phyloP scores from a whole-genome alignment of 2,113 vertebrate species.

The Pelusios castaneus region DNA sequence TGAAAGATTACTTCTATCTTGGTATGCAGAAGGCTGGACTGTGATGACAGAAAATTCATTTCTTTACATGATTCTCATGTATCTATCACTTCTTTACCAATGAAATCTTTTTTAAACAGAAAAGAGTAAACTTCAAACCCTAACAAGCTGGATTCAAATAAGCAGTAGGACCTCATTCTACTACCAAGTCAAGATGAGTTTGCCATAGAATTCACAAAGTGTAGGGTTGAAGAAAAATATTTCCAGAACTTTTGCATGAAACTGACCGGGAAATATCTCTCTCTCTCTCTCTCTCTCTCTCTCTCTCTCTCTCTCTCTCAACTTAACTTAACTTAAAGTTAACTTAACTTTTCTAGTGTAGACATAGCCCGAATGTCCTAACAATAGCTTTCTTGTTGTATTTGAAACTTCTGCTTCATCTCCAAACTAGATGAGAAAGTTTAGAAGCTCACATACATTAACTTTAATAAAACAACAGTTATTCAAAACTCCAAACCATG shows the following conservation, averaged over 20 bases:
- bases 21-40: background rate
- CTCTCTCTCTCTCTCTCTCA: too few species aligned
- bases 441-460: background rate
- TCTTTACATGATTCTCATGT: background rate
- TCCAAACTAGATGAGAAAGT: background rate
- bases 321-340: too few species aligned
- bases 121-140: background rate
- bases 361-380: too few species aligned
- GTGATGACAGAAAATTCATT: background rate
- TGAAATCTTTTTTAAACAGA: background rate
- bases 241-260: background rate
- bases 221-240: background rate
- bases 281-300: background rate
- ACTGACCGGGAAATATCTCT: background rate
- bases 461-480: background rate
- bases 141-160: background rate
- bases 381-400: background rate
- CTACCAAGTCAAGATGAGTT: background rate
- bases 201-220: background rate
- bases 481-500: background rate
- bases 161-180: background rate
- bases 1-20: fast-evolving
- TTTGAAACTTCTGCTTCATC: background rate
- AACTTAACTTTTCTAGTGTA: too few species aligned
- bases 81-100: background rate